Evolutionary conservation across 2,797 vertebrate species (phyloP).

Genomic region (Notolepis coatsorum): DNA sequence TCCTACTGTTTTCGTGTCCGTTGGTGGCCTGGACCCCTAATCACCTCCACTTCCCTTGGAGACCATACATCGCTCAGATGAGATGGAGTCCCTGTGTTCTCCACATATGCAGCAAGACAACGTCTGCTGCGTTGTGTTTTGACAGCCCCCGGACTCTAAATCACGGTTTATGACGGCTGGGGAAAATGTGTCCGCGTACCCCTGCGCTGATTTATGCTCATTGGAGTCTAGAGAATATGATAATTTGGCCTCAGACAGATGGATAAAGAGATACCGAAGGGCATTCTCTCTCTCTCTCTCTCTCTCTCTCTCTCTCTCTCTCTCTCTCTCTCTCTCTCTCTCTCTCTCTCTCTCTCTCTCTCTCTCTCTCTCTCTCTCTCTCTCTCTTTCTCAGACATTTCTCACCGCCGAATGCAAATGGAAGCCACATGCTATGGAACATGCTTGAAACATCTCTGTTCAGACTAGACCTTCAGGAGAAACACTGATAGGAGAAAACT

Average conservation of each 20-base stretch:
- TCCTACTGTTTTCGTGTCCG: conserved; percentile 90
- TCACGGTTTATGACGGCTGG: conserved; percentile 89
- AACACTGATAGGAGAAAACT: background rate
- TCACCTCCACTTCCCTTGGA: conserved; percentile 85
- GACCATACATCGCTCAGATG: conserved; percentile 89
- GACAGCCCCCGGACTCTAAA: conserved; percentile 88
- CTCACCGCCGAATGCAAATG: conserved; percentile 81
- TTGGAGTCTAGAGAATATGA: conserved; percentile 87
- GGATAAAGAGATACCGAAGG: conserved; percentile 83
- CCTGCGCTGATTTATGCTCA: conserved; percentile 87
- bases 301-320: no score
- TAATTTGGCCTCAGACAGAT: conserved; percentile 87
- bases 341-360: no score
- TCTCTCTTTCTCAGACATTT: conserved; percentile 76
- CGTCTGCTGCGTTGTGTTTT: conserved; percentile 81
- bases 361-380: no score
- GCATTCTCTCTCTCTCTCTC: no score
- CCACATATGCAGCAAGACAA: conserved; percentile 74
- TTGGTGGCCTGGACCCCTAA: conserved; percentile 89
- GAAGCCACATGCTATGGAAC: conserved; percentile 84
- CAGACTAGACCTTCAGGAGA: conserved; percentile 4
- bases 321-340: no score
- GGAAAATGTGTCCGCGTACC: conserved; percentile 82
- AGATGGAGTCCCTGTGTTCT: conserved; percentile 87
- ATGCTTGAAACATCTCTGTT: conserved; percentile 69